These are phyloP conservation scores for Heliconius sara DNA, from an alignment of 2,888 invertebrate genomes.

Conservation along the genomic window DNA sequence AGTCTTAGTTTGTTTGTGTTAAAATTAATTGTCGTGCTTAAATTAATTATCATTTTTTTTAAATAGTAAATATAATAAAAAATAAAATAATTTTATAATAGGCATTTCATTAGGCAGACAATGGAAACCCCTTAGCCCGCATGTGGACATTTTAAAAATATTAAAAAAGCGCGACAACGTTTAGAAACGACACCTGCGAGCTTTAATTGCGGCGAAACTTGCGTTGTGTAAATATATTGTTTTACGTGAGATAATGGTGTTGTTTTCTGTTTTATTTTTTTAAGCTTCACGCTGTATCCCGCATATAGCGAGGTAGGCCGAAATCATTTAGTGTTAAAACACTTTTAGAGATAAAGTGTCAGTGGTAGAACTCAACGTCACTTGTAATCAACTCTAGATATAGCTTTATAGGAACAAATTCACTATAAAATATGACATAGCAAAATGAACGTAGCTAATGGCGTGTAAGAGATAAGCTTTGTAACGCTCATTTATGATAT, in stretches of 20 bases:
- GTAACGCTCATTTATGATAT: slow-evolving; percentile 35
- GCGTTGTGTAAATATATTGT: slow-evolving; percentile 27
- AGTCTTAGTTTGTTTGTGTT: too few relatives aligned
- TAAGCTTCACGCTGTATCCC: neutral
- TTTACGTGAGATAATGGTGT: slow-evolving; percentile 12
- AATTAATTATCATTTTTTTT: neutral
- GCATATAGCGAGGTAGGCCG: neutral
- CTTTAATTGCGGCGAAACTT: slow-evolving; percentile 40
- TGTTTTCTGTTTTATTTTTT: neutral
- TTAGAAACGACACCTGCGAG: slow-evolving; percentile 23
- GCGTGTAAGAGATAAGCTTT: slow-evolving; percentile 47
- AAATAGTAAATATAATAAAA: neutral
- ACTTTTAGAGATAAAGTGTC: neutral
- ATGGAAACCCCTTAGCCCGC: slow-evolving; percentile 40
- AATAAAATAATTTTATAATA: neutral
- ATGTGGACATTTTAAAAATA: slow-evolving; percentile 49
- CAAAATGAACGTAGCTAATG: slow-evolving; percentile 40
- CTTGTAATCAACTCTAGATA: neutral
- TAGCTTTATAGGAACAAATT: neutral
- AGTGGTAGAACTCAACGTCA: neutral
- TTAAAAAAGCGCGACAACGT: slow-evolving; percentile 46
- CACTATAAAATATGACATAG: slow-evolving; percentile 3
- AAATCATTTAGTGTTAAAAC: too few relatives aligned
- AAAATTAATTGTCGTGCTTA: neutral
- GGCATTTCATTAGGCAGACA: slow-evolving; percentile 26